A percentile compares a stretch with the other conserved stretches of the same genome.
Evolutionary conservation across 2,797 vertebrate genomes (phyloP).

Genomic region (Hippocampus kuda): DNA sequence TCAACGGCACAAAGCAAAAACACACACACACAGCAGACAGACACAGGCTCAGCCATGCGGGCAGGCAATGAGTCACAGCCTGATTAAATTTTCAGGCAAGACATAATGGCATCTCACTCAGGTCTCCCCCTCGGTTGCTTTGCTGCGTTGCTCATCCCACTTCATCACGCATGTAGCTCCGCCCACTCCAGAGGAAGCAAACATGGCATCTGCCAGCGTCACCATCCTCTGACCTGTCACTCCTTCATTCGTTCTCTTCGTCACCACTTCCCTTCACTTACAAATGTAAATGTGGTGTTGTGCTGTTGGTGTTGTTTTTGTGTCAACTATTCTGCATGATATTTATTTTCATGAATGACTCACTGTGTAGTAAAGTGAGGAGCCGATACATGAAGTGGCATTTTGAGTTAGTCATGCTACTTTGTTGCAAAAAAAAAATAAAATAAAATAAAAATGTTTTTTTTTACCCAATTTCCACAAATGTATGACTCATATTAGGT

Average conservation of each 20-base stretch:
- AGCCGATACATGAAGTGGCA: slow-evolving; percentile 38
- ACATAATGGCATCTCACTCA: slow-evolving; percentile 31
- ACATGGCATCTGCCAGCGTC: slow-evolving; percentile 10
- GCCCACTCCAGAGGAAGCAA: slow-evolving; percentile 9
- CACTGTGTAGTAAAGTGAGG: slow-evolving; percentile 9
- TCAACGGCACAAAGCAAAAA: not conserved
- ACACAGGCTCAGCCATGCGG: slow-evolving; percentile 14
- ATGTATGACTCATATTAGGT: slow-evolving; percentile 48
- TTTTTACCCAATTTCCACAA: slow-evolving; percentile 28
- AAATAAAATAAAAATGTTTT: slow-evolving; percentile 31
- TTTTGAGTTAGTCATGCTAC: slow-evolving; percentile 47
- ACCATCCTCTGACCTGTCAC: slow-evolving; percentile 12
- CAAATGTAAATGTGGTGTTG: not conserved
- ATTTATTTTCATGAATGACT: slow-evolving; percentile 6
- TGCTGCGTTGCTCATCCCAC: not conserved
- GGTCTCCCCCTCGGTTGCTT: slow-evolving; percentile 12
- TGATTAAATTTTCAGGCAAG: slow-evolving; percentile 52
- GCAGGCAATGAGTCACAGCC: slow-evolving; percentile 52
- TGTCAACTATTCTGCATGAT: not conserved
- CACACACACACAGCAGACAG: slow-evolving; percentile 1
- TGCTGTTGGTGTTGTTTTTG: not conserved
- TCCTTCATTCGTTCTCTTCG: not conserved
- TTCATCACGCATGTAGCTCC: slow-evolving; percentile 15
- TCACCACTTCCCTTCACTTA: no score
- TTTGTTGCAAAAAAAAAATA: slow-evolving; percentile 21